A percentile compares a stretch with the other conserved stretches of the same genome.
Evolutionary conservation across 2,888 invertebrate genomes (phyloP).

Genomic region (Dimorphilus gyrociliatus): DNA sequence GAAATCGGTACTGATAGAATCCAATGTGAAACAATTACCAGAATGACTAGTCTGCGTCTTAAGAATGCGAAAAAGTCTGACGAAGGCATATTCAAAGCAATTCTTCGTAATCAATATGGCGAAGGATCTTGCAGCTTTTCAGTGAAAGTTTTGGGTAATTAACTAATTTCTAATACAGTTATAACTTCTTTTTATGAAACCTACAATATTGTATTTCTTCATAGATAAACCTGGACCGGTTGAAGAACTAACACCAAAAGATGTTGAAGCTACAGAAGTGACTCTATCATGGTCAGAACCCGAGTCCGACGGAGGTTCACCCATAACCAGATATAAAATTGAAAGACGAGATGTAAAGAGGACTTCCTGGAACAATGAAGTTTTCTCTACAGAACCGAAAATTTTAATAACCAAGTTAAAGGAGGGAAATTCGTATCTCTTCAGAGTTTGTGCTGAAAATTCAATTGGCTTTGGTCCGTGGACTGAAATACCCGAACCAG

Average conservation of each 20-base stretch:
- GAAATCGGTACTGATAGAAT: too few relatives aligned
- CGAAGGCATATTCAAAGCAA: slow-evolving; percentile 67
- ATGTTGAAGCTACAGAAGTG: too few relatives aligned
- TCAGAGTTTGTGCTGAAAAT: slow-evolving; percentile 82
- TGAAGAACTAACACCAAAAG: too few relatives aligned
- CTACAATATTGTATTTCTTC: too few relatives aligned
- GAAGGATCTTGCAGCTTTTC: too few relatives aligned
- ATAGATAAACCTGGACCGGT: too few relatives aligned
- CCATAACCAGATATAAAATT: slow-evolving; percentile 28
- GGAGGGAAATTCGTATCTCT: slow-evolving; percentile 50
- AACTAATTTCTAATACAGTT: too few relatives aligned
- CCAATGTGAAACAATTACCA: slow-evolving; percentile 13
- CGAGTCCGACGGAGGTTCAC: slow-evolving; percentile 30
- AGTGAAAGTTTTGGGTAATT: too few relatives aligned
- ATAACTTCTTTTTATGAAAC: too few relatives aligned
- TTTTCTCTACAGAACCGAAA: too few relatives aligned
- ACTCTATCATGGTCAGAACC: slow-evolving; percentile 45
- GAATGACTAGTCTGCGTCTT: slow-evolving; percentile 33
- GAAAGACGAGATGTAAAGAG: slow-evolving; percentile 53
- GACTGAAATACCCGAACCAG: slow-evolving; percentile 41
- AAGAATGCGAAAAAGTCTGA: slow-evolving; percentile 51
- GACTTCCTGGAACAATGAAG: slow-evolving; percentile 57
- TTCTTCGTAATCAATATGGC: slow-evolving; percentile 60
- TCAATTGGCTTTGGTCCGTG: slow-evolving; percentile 68
- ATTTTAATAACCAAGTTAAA: slow-evolving; percentile 12